Base-by-base conservation (phyloP, 2,797 vertebrate species). In the Lycodopsis pacificus region DNA sequence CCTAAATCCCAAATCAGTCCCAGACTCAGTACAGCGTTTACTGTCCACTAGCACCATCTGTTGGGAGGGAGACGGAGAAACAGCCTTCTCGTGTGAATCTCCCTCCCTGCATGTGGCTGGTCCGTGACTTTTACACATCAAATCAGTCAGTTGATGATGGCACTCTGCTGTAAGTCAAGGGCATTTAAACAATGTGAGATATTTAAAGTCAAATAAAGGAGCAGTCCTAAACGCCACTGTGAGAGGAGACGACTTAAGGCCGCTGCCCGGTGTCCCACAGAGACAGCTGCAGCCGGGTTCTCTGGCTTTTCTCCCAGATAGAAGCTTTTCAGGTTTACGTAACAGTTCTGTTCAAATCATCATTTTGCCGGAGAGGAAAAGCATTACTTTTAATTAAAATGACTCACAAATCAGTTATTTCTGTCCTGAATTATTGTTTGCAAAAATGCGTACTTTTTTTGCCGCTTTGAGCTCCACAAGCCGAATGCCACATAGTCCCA, bases 21-120 rank as follows among this genome's bases (percentile, higher is more conserved):
- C 7, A 17, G 61, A 7, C 44, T 46, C 48, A 4, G 46, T 17
- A 5, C 13, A 38, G 36, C 2, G 44, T 14, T 44, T 44, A 49
- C 71, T 89, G 87, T 88, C 32, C 89, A 76, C 81, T 40, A 82
- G 87, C 88, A 27, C 93, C 92, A 90, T 91, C 93, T 94, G 91
- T 88, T 91, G 93, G 91, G 14, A 1, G 67, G 79, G 58, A 54
- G 5, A 22, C 85, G 81, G 70, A 32, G 11, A 34, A 30, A 44
- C 38, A 42, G 77, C 65, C 73, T 70, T 80, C 40, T 79, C 68
- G 54, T 59, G 71, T 84, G 81, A 67, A 83, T 77, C 74, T 63
- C 32, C 71, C 72, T 82, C 81, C 83, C 40, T 48, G 74, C 82
- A 62, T 53, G 69, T 48, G 57, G 49, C 25, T 51, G 48, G 54